Evolutionary conservation across 2,113 vertebrate species (phyloP), one percentile per base, ranked within the genome.

Genomic region (Gambusia holbrooki): DNA sequence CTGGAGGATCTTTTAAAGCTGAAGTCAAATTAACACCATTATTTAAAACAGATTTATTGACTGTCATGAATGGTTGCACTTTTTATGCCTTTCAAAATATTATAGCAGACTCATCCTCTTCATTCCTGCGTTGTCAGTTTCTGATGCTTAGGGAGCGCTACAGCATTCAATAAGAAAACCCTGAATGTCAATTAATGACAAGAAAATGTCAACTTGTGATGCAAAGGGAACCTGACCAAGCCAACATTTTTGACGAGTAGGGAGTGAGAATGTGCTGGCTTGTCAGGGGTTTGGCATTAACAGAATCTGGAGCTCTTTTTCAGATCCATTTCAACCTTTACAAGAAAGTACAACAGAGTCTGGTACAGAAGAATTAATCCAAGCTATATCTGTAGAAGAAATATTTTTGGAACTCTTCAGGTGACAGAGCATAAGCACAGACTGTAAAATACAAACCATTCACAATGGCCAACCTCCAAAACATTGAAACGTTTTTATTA

Each of bases 291-390:
- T 8, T n/a, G 32, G 35, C 37, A 66, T 74, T 29, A 69, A 62
- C 68, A 63, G 40, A 76, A 69, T 3, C 62, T 60, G 9, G 25
- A 66, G 62, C 67, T 72, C 4, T 29, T 58, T 74, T 76, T 84
- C 28, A 81, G 27, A 51, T 42, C 65, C 62, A 84, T 48, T 61
- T 58, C 10, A 77, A 66, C 51, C 63, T 73, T 27, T 51, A 67
- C 64, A 75, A 61, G 58, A 40, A 71, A 35, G 61, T n/a, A 48
- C 7, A 42, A 67, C 45, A 4, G 17, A 27, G 62, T 45, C 15
- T 64, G 51, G 51, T 60, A 14, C 19, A 35, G 12, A 3, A 30
- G 29, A 61, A 25, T 61, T 45, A 45, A 54, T 29, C 5, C 3
- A 14, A 13, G 22, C 0, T 5, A 17, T 13, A 58, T 63, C 12